Evolutionary conservation across 2,797 vertebrate genomes (phyloP).

Genomic region (Masticophis lateralis): DNA sequence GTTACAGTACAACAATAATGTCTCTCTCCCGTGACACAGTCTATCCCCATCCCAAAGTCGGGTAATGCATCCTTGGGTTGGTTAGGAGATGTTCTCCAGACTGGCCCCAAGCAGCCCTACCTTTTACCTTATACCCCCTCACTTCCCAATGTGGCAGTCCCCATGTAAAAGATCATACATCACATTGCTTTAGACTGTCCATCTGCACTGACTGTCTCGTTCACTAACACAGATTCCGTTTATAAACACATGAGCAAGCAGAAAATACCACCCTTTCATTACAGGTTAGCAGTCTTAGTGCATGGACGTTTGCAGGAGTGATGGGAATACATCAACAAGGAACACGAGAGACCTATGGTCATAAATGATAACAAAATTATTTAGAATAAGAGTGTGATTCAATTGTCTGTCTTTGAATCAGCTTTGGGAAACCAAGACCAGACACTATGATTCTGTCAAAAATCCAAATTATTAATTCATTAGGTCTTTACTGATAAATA

Average conservation of each 20-base stretch:
- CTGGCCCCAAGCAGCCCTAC: neutral
- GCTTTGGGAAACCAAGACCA: neutral
- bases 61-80: neutral
- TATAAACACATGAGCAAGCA: neutral
- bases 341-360: neutral
- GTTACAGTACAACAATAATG: constrained; percentile 75
- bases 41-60: neutral
- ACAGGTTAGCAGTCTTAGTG: neutral
- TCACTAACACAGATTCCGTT: neutral
- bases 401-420: neutral
- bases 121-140: neutral
- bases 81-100: neutral
- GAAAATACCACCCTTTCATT: neutral
- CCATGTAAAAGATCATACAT: neutral
- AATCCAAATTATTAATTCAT: neutral
- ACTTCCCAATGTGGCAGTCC: neutral
- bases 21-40: constrained; percentile 51
- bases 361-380: neutral
- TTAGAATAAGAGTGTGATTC: neutral
- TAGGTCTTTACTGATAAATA: neutral
- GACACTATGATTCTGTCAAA: neutral
- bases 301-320: no score
- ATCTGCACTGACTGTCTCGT: neutral
- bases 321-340: neutral
- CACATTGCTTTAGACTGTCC: neutral